Evolutionary conservation across 2,888 invertebrate species (phyloP).

Genomic region (Eupithecia subfuscata): DNA sequence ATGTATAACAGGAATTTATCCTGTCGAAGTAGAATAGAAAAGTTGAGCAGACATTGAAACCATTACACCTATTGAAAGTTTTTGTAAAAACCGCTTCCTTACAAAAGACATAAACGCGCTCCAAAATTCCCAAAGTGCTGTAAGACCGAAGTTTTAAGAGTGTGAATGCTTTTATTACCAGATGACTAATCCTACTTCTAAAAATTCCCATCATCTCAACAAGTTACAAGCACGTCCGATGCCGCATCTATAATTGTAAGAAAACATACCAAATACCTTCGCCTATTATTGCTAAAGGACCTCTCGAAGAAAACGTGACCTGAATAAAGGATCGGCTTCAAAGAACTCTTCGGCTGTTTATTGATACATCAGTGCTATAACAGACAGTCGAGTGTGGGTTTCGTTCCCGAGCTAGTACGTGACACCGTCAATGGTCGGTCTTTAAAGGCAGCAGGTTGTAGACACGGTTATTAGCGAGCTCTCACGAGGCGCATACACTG

Average conservation of each 20-base stretch:
- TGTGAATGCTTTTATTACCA: background rate
- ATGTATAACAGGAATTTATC: background rate
- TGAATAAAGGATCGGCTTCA: slow-evolving; percentile 63
- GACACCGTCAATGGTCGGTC: slow-evolving; percentile 73
- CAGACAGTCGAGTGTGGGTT: slow-evolving; percentile 51
- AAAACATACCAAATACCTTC: slow-evolving; percentile 72
- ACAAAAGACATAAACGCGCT: slow-evolving; percentile 53
- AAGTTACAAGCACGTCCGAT: slow-evolving; percentile 59
- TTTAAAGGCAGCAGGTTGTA: slow-evolving; percentile 76
- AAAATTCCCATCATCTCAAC: slow-evolving; percentile 49
- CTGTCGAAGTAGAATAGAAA: background rate
- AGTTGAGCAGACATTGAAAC: background rate
- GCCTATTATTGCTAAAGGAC: slow-evolving; percentile 65
- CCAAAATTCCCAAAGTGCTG: slow-evolving; percentile 4
- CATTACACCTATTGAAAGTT: background rate
- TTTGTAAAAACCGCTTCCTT: background rate
- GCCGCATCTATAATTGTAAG: slow-evolving; percentile 65
- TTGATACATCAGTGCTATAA: slow-evolving; percentile 68
- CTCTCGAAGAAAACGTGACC: slow-evolving; percentile 80
- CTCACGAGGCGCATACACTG: slow-evolving; percentile 70
- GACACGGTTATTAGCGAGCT: slow-evolving; percentile 74
- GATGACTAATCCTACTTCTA: slow-evolving; percentile 38
- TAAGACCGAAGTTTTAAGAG: slow-evolving; percentile 2
- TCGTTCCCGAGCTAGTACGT: slow-evolving; percentile 69
- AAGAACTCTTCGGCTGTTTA: slow-evolving; percentile 63